Evolutionary conservation across 1,140 invertebrate species (phyloP).

Genomic region (Geopemphigus sp.): DNA sequence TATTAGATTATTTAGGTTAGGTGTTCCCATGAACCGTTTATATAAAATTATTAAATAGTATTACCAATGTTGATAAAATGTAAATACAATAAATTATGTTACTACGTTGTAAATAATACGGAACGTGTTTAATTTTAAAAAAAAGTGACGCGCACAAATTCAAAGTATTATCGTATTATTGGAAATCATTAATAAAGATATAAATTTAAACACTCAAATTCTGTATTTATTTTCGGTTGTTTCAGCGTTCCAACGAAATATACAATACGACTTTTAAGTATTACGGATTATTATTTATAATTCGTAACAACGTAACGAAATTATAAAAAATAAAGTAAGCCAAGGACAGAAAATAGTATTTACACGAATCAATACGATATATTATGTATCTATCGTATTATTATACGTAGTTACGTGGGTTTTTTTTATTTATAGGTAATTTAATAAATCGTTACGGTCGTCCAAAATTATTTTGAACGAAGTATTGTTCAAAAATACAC

Average conservation of each 20-base stretch:
- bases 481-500: no score
- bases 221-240: no score
- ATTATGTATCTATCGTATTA: no score
- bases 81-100: background rate
- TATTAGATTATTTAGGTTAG: slow-evolving; percentile 33
- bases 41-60: background rate
- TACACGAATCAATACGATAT: no score
- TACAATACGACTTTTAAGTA: no score
- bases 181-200: background rate
- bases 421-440: no score
- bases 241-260: background rate
- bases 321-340: no score
- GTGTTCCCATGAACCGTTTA: slow-evolving; percentile 4
- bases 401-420: no score
- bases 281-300: no score
- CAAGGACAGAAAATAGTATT: no score
- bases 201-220: background rate
- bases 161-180: background rate
- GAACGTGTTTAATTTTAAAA: slow-evolving; percentile 4
- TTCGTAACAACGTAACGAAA: no score
- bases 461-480: background rate
- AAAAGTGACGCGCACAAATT: background rate
- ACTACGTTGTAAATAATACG: slow-evolving; percentile 35
- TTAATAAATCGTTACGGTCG: no score
- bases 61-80: slow-evolving; percentile 25